These are phyloP conservation scores for Taeniopygia guttata DNA, from an alignment of 2,797 vertebrate genomes.

Conservation along the genomic window DNA sequence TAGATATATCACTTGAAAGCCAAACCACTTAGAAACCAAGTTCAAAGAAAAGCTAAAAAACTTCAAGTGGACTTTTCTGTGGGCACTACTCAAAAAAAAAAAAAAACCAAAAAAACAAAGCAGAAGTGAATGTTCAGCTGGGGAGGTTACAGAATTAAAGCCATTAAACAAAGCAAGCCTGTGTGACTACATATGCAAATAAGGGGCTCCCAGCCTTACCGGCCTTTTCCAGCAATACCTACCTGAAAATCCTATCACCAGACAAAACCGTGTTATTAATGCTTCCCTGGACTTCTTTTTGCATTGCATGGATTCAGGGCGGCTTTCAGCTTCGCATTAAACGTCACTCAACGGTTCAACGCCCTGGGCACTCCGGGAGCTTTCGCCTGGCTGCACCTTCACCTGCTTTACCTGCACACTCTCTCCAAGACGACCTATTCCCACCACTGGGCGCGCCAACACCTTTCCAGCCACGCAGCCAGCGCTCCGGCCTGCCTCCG, in stretches of 20 bases:
- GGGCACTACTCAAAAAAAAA: background rate
- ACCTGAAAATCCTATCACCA: background rate
- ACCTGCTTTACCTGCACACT: background rate
- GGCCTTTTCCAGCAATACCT: background rate
- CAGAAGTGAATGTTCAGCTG: accelerated
- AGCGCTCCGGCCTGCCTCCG: background rate
- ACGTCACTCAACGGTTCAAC: accelerated
- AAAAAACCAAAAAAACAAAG: background rate
- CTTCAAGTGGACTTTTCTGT: background rate
- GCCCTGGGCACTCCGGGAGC: accelerated
- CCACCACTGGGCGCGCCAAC: background rate
- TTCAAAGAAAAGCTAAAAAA: background rate
- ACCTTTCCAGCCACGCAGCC: background rate
- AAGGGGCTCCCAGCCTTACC: background rate
- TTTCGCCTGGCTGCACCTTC: background rate
- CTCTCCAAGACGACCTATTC: background rate
- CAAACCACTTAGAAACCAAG: accelerated
- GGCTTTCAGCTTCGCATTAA: accelerated
- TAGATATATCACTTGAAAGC: background rate
- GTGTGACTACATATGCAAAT: background rate
- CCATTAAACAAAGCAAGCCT: background rate
- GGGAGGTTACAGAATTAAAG: background rate
- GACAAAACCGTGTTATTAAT: accelerated
- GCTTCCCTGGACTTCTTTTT: background rate
- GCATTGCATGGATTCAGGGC: accelerated